Evolutionary conservation across 2,113 vertebrate genomes (phyloP).

Genomic region (Apteryx mantelli): DNA sequence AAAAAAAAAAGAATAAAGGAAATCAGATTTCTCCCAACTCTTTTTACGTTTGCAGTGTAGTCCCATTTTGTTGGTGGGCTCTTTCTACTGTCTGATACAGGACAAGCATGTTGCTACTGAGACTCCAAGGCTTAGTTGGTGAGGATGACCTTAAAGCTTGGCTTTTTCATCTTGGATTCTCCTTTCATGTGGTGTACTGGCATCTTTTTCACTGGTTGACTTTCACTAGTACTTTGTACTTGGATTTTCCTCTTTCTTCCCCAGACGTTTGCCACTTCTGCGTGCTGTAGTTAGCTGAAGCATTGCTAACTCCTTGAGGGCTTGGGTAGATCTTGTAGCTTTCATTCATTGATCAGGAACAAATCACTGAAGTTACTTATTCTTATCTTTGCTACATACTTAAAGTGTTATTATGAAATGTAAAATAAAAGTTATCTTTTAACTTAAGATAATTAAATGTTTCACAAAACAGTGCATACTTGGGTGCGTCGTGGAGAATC

Average conservation of each 20-base stretch:
- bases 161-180: neutral
- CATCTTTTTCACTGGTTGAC: neutral
- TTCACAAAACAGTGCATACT: fast-evolving
- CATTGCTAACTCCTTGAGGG: neutral
- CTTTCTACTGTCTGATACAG: neutral
- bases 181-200: neutral
- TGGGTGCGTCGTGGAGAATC: neutral
- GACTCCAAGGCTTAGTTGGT: neutral
- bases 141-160: neutral
- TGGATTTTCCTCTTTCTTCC: neutral
- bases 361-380: neutral
- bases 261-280: neutral
- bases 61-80: neutral
- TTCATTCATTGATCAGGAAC: neutral
- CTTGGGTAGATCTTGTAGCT: neutral
- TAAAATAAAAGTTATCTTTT: neutral
- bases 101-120: fast-evolving
- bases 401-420: neutral
- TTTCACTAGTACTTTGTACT: neutral
- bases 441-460: fast-evolving
- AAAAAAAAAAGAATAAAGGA: neutral
- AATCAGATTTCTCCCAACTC: neutral
- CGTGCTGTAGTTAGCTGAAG: neutral
- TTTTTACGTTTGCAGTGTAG: neutral
- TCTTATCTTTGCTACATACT: neutral